Base-by-base conservation (phyloP, 2,797 vertebrate genomes). In the Liasis olivaceus region DNA sequence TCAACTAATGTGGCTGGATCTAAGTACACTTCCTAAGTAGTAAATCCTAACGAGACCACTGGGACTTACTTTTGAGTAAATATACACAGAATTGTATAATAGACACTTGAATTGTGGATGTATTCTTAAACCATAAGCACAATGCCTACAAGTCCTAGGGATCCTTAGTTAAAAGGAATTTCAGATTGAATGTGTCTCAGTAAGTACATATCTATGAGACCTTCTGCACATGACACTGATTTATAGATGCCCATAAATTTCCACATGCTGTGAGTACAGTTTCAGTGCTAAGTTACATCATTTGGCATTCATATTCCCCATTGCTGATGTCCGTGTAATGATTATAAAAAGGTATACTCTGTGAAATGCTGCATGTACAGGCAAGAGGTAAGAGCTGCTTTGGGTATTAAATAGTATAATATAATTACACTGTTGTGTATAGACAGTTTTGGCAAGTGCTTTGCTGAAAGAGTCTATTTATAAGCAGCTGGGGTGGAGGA, bases 371-470 rank as follows among this genome's bases (percentile, higher is more conserved):
- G 1, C 6, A 93, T 91, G 9, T 93, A 69, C 56, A 90, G 2
- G 31, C 22, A 12, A 6, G 42, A 86, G 24, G 93, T 12, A 36
- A 22, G 13, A 22, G 9, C 47, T 22, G 12, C 58, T 24, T 60
- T 59, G 81, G 5, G 59, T 85, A n/a, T 90, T 92, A 91, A 92
- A 86, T 91, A 93, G 64, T 64, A 56, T 51, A 54, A 81, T 88
- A 69, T 4, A 72, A 91, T 88, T 72, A 87, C n/a, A 20, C n/a
- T 51, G 42, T 90, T 77, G 36, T 0, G 89, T 20, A 20, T 90
- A 94, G 42, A 7, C 9, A 58, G 89, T 91, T 66, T n/a, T 3
- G 94, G 64, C 77, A 28, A 93, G 89, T 94, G 17, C 8, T 91
- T 90, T 90, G 2, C 87, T 85, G 31, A 86, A 4, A 94, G 92